Base-by-base conservation (phyloP, 2,797 vertebrate genomes). In the Epinephelus awoara region DNA sequence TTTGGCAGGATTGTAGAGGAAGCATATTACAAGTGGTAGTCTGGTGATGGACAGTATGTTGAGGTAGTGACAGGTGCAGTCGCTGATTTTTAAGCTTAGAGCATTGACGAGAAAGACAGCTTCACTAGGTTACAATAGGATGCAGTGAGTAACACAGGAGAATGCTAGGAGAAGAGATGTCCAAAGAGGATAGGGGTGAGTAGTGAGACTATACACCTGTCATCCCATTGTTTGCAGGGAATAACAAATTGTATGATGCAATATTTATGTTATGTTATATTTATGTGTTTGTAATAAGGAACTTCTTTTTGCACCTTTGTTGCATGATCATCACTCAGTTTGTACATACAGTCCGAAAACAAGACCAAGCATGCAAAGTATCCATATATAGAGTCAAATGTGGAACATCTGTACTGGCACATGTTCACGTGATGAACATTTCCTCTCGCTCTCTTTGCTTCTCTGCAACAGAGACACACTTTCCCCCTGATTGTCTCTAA, bases 401-500 rank as follows among this genome's bases (percentile, higher is more conserved):
- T 27, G 19, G 44, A 21, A 76, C 75, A 58, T 80, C 69, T 84
- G 62, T 42, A 15, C 19, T n/a, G 14, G 29, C 67, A 77, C 46
- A 14, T 29, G 38, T 34, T 78, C 54, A 62, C n/a, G 18, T 75
- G 61, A 80, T 76, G 17, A 74, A 50, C 61, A 80, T 77, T 77
- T 74, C 52, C 64, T 84, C 50, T 34, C 54, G 63, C 63, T 79
- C 46, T 79, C 67, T 52, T 77, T 85, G 51, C 67, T 69, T 79
- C 70, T 54, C 67, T 72, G 67, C 51, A 66, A 57, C 62, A 74
- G 27, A 85, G 52, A 66, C 85, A 42, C 50, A 68, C 78, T 84
- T 86, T 89, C 78, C 69, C 55, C 82, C 50, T 88, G 71, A 73
- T 78, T 84, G 84, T 90, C 54, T 84, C 65, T 67, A 82, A 90